Evolutionary conservation across 2,797 vertebrate species (phyloP).

Genomic region (Muscicapa striata): DNA sequence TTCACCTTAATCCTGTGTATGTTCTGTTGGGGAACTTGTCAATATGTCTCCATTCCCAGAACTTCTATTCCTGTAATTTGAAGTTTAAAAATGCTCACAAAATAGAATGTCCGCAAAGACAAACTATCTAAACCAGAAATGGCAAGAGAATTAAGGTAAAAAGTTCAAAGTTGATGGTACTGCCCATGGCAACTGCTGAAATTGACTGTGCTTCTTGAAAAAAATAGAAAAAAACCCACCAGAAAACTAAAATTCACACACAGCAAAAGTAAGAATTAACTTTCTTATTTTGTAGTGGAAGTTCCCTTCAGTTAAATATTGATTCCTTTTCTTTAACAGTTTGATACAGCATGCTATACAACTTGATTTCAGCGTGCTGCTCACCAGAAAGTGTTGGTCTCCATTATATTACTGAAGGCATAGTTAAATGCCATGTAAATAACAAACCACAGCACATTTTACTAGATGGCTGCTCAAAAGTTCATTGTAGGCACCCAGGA

Average conservation of each 20-base stretch:
- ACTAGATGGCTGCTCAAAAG: conserved; percentile 5
- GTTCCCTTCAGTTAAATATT: not conserved
- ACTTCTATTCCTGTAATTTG: not conserved
- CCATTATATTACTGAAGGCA: not conserved
- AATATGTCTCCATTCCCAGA: not conserved
- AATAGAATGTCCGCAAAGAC: not conserved
- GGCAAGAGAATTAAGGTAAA: not conserved
- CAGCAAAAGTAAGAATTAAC: not conserved
- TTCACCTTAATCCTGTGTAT: conserved; percentile 30
- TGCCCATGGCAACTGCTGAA: not conserved
- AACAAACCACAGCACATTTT: not conserved
- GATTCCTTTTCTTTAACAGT: not conserved
- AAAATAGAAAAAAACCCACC: too few relatives aligned
- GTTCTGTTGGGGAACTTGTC: not conserved
- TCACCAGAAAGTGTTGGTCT: not conserved
- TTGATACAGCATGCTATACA: not conserved
- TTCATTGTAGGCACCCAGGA: not conserved
- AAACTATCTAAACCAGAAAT: not conserved
- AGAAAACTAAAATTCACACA: not conserved
- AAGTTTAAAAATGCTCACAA: not conserved
- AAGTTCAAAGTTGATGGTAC: not conserved
- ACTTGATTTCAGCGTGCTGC: not conserved
- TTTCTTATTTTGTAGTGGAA: not conserved
- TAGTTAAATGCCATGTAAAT: not conserved
- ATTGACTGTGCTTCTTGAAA: not conserved